These are phyloP conservation scores for Microtus oregoni DNA, from an alignment of 2,113 vertebrate genomes.

Conservation along the genomic window DNA sequence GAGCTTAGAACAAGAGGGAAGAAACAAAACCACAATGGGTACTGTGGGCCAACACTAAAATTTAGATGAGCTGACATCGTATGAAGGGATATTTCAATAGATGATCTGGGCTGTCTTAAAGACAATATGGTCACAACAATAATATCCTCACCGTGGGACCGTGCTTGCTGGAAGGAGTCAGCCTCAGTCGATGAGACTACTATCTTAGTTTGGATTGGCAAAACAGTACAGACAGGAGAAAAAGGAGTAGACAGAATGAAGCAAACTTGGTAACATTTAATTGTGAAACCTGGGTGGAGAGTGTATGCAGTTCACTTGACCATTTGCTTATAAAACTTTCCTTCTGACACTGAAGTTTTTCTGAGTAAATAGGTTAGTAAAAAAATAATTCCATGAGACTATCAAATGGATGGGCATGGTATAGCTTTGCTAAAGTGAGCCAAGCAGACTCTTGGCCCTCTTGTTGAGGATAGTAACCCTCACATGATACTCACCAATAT, in stretches of 20 bases:
- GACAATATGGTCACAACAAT: neutral
- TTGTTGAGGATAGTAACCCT: neutral
- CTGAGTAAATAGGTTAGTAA: neutral
- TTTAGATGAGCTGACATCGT: neutral
- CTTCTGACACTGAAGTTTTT: slow-evolving; percentile 11
- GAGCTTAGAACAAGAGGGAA: neutral
- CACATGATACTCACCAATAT: neutral
- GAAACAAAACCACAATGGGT: neutral
- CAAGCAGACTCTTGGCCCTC: too few species aligned
- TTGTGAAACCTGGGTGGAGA: neutral
- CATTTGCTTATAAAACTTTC: neutral
- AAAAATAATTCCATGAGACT: neutral
- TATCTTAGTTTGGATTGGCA: neutral
- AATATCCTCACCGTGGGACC: neutral
- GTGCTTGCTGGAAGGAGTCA: neutral
- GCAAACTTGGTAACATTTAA: neutral
- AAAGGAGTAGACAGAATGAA: neutral
- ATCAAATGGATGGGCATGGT: neutral
- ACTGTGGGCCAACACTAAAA: slow-evolving; percentile 6
- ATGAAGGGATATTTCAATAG: slow-evolving; percentile 16
- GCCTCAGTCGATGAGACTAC: neutral
- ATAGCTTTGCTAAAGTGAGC: neutral
- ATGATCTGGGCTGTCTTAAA: slow-evolving; percentile 12
- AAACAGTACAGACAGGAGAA: accelerated
- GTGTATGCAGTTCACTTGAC: neutral